Base-by-base conservation (phyloP, 2,113 vertebrate species). In the Holacanthus passer region DNA sequence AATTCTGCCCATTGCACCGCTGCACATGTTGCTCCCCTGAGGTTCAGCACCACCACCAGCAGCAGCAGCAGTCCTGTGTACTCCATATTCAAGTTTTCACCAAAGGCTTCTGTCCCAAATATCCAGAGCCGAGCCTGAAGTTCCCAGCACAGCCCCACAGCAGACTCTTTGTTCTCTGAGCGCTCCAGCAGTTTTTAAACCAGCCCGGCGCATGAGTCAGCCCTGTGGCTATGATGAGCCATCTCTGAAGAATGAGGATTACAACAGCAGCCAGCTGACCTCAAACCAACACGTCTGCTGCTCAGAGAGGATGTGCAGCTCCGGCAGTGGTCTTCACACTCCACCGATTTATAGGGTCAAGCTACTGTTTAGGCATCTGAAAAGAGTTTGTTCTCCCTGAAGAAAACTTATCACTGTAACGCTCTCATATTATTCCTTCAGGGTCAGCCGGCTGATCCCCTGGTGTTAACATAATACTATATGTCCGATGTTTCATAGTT, bases 221-320 rank as follows among this genome's bases (percentile, higher is more conserved):
- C 59, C 76, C 84, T 71, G 58, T 64, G 84, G 81, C 78, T 82
- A 10, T 19, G 88, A 89, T 94, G 93, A 95, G 85, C 87, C 93
- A 94, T 79, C 80, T 69, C 90, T 67, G 82, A 94, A 88, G 92
- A 91, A 94, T 94, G 89, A 88, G 86, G 72, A 88, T 76, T 72
- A 60, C 82, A 85, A 77, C 56, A 89, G 82, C 75, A 67, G 88
- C 82, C 89, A 77, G 77, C 35, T 85, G 87, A 77, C 19, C 75
- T 41, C 52, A 71, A 27, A 70, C 76, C 87, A 87, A 56, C 39
- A n/a, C 13, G 70, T 78, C 86, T 84, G 66, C 85, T 91, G 88
- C 58, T 77, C 47, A 63, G 65, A 37, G 39, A 45, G 55, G 65
- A 65, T 2, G 4, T 29, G 31, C 41, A 63, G 41, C 48, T 45